Base-by-base conservation (phyloP, 2,113 vertebrate genomes). In the Rhinolophus ferrumequinum region DNA sequence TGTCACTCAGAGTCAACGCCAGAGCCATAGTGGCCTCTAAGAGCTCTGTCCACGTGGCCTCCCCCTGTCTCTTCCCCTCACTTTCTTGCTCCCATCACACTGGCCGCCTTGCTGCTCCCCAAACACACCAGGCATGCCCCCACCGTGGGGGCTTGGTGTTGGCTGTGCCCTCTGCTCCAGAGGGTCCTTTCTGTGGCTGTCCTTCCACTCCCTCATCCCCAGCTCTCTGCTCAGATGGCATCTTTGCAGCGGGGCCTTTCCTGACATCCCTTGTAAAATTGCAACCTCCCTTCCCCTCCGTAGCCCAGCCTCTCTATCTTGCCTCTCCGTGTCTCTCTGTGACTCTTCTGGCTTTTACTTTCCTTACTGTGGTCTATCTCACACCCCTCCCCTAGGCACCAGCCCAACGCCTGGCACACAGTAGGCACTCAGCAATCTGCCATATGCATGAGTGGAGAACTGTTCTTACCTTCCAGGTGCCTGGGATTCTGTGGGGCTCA, bases 121-220 rank as follows among this genome's bases (percentile, higher is more conserved):
- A 6, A 6, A 21, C 13, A 30, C 14, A 1, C 33, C 26, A 35
- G 80, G 26, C 22, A 3, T 4, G 22, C 18, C 33, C 33, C 4
- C 12, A 0, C 54, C 7, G 0, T 3, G 13, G 47, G 47, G 47
- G 33, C 52, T 54, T 4, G 15, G 12, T 15, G 16, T 7, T 30
- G 30, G 24, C 50, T 3, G 1, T 4, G 10, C 33, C 4, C n/a
- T 60, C 35, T 24, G 14, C 52, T n/a, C 14, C 2, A 1, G 38
- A 64, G 21, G 5, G 15, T 38, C 64, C 81, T 24, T 28, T 80
- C 21, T 47, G 44, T 5, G 16, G 24, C 56, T 10, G 8, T 3
- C n/a, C n/a, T 0, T 0, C 30, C 1, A 0, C 50, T 41, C 35
- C 47, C 44, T 56, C 7, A 0, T 15, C 41, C 33, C 24, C n/a